Conservation (phyloP, 2,113 vertebrate genomes). For the Arothron firmamentum region DNA sequence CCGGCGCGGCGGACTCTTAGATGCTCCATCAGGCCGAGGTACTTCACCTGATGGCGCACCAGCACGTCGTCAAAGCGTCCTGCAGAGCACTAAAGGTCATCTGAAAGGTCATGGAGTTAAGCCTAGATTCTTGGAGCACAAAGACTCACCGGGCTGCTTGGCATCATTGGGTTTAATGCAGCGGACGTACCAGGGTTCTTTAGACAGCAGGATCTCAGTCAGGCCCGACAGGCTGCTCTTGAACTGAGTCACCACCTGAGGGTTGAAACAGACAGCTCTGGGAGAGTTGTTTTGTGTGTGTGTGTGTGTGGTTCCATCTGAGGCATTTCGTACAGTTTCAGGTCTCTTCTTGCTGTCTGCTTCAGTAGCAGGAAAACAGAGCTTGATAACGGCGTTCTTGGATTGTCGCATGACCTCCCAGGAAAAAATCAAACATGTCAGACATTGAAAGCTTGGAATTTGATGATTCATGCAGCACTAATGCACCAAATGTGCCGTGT, state of each 20-base stretch:
- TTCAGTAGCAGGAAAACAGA: constrained; percentile 83
- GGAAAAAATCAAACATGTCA: background rate
- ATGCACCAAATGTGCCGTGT: background rate
- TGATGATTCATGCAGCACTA: background rate
- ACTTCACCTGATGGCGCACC: constrained; percentile 93
- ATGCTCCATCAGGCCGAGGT: constrained; percentile 96
- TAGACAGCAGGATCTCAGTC: constrained; percentile 89
- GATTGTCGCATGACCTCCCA: constrained; percentile 85
- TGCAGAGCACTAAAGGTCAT: constrained; percentile 45
- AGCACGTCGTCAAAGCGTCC: constrained; percentile 88
- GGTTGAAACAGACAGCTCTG: background rate
- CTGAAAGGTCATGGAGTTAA: background rate
- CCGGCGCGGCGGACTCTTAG: constrained; percentile 87
- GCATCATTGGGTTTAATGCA: constrained; percentile 95
- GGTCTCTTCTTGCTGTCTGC: constrained; percentile 85
- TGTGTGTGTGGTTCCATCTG: background rate
- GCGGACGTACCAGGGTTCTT: constrained; percentile 91
- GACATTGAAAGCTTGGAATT: background rate
- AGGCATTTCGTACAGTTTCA: constrained; percentile 82
- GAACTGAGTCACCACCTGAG: constrained; percentile 94
- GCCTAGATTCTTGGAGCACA: background rate
- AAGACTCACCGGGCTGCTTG: constrained; percentile 81
- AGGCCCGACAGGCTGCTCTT: constrained; percentile 87
- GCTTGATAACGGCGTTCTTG: constrained; percentile 82
- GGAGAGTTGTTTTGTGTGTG: background rate